These are phyloP conservation scores for Tricholauxania praeusta DNA, from an alignment of 2,888 invertebrate genomes.

Conservation along the genomic window DNA sequence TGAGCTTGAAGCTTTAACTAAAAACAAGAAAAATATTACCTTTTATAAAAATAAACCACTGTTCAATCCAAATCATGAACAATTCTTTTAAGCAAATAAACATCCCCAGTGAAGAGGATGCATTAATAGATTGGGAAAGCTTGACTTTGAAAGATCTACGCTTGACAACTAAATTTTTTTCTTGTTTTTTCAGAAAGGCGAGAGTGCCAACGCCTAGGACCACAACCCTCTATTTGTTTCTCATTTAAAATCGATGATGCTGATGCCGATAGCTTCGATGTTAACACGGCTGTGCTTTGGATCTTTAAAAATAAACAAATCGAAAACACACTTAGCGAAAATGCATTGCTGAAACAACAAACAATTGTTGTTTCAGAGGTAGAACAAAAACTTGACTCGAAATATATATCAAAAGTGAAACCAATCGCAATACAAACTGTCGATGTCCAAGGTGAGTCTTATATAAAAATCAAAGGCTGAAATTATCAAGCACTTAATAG, in stretches of 20 bases:
- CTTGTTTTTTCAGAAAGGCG: constrained; percentile 68
- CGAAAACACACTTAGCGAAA: constrained; percentile 43
- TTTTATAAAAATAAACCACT: too few relatives aligned
- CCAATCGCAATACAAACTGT: constrained; percentile 84
- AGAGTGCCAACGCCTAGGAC: constrained; percentile 66
- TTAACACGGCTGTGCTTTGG: constrained; percentile 85
- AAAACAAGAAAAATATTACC: too few relatives aligned
- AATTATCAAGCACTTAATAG: too few relatives aligned
- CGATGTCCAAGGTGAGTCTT: constrained; percentile 72
- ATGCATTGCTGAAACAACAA: constrained; percentile 66
- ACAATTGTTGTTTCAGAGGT: constrained; percentile 84
- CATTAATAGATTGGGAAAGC: too few relatives aligned
- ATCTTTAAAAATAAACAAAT: constrained; percentile 74
- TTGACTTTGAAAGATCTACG: too few relatives aligned
- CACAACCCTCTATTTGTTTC: constrained; percentile 78
- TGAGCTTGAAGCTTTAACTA: too few relatives aligned
- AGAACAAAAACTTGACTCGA: constrained; percentile 77
- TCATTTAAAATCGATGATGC: constrained; percentile 81
- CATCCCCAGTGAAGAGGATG: too few relatives aligned
- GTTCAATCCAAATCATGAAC: too few relatives aligned
- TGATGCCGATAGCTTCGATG: constrained; percentile 80
- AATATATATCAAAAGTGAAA: constrained; percentile 81
- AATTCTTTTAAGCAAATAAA: too few relatives aligned
- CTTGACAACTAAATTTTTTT: constrained; percentile 1
- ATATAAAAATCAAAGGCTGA: not conserved